Percentiles rank a stretch among this genome's conserved stretches.
Conservation (phyloP, 2,113 vertebrate genomes). For the Platanista minor region DNA sequence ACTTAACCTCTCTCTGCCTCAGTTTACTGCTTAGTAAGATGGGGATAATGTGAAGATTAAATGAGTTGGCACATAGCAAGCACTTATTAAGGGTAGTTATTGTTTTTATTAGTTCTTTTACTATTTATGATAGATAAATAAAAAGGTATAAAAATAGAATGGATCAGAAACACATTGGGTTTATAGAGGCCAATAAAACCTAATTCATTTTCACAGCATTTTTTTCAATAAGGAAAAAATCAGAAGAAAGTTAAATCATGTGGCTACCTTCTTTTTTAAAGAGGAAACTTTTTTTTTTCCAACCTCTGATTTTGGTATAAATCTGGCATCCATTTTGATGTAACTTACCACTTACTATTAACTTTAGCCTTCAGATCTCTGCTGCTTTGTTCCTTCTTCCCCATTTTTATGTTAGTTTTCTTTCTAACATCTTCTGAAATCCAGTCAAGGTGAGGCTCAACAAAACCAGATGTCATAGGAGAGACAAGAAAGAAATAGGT, state of each 20-base stretch:
- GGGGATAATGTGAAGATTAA: neutral
- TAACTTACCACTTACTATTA: neutral
- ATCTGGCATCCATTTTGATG: neutral
- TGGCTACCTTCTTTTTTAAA: neutral
- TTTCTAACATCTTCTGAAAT: neutral
- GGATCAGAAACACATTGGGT: neutral
- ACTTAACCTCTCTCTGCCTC: neutral
- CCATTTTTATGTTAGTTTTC: neutral
- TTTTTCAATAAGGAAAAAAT: neutral
- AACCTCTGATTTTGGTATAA: neutral
- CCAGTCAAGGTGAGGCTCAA: neutral
- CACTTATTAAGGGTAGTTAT: neutral
- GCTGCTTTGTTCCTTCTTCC: neutral
- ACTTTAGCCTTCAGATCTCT: neutral
- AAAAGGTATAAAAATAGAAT: neutral
- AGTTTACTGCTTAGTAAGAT: neutral
- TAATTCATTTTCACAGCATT: neutral
- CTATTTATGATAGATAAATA: neutral
- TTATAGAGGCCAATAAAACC: neutral
- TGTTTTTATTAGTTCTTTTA: neutral
- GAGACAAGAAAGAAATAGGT: neutral
- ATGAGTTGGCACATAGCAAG: neutral
- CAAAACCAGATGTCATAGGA: neutral
- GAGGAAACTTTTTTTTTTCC: neutral
- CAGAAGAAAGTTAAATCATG: neutral